These are phyloP conservation scores for Drosophila monieri DNA, from an alignment of 2,888 invertebrate species.

Conservation along the genomic window DNA sequence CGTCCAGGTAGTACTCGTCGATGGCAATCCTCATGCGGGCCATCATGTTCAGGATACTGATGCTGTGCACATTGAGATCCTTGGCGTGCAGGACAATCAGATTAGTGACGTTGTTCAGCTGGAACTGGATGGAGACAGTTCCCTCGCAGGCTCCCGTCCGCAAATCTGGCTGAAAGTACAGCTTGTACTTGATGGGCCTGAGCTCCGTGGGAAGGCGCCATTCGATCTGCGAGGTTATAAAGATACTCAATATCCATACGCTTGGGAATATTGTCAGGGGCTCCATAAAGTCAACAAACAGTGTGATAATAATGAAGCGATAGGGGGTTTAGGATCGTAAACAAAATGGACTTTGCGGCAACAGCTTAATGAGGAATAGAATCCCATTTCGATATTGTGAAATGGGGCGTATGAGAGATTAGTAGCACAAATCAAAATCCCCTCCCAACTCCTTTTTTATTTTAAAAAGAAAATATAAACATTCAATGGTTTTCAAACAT, in stretches of 20 bases:
- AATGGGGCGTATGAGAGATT: neutral
- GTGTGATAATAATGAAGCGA: slow-evolving; percentile 21
- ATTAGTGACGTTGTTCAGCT: slow-evolving; percentile 66
- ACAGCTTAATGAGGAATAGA: neutral
- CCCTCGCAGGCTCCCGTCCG: slow-evolving; percentile 66
- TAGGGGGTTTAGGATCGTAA: slow-evolving; percentile 17
- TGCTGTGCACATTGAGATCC: slow-evolving; percentile 64
- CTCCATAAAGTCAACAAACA: slow-evolving; percentile 10
- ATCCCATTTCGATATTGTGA: neutral
- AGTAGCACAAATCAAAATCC: neutral
- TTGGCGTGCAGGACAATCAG: slow-evolving; percentile 79
- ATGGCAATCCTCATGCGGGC: slow-evolving; percentile 79
- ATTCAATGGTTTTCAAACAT: neutral
- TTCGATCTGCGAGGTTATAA: slow-evolving; percentile 68
- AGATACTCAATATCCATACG: slow-evolving; percentile 50
- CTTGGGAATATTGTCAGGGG: slow-evolving; percentile 2
- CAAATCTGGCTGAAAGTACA: slow-evolving; percentile 74
- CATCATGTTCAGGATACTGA: slow-evolving; percentile 80
- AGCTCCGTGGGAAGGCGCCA: slow-evolving; percentile 77
- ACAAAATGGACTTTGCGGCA: slow-evolving; percentile 35
- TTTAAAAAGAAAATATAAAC: no score
- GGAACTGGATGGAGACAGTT: slow-evolving; percentile 77
- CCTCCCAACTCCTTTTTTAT: neutral
- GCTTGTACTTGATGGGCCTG: slow-evolving; percentile 70
- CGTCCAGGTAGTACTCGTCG: slow-evolving; percentile 63